These are phyloP conservation scores for Ptilorrhoa leucosticta DNA, from an alignment of 2,113 vertebrate genomes.

Conservation along the genomic window DNA sequence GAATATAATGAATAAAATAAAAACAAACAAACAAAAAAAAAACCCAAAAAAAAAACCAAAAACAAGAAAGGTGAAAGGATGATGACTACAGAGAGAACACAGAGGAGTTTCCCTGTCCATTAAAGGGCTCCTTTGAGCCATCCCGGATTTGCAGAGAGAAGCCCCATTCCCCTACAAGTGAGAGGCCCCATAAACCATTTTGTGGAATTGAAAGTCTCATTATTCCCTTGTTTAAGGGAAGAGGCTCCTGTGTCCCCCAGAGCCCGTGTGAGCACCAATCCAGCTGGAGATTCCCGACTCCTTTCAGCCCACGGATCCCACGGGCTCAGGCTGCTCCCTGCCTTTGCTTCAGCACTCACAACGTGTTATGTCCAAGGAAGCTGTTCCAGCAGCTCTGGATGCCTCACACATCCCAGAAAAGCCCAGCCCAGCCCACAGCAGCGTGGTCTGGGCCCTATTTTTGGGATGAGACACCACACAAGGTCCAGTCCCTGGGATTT, in stretches of 20 bases:
- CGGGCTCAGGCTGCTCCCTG: background rate
- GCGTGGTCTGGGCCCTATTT: fast-evolving
- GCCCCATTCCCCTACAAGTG: background rate
- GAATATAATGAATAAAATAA: background rate
- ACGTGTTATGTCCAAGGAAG: background rate
- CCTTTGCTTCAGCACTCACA: background rate
- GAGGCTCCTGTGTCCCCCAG: background rate
- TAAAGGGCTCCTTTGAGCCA: background rate
- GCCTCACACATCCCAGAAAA: background rate
- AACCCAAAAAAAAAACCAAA: background rate
- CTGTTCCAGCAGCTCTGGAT: background rate
- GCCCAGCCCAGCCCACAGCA: background rate
- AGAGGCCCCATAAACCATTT: background rate
- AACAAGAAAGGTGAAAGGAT: background rate
- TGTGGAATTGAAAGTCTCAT: background rate
- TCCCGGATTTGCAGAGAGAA: background rate
- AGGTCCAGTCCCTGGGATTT: too few species aligned
- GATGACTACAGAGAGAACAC: background rate
- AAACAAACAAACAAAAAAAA: too few species aligned
- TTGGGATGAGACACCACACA: background rate
- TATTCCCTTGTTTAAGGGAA: background rate
- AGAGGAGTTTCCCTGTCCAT: background rate
- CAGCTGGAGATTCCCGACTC: background rate
- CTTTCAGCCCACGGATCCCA: background rate
- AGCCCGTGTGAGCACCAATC: background rate